A percentile compares a stretch with the other conserved stretches of the same genome.
These are phyloP conservation scores for Sweltsa coloradensis DNA, from an alignment of 1,140 invertebrate species.

Conservation along the genomic window DNA sequence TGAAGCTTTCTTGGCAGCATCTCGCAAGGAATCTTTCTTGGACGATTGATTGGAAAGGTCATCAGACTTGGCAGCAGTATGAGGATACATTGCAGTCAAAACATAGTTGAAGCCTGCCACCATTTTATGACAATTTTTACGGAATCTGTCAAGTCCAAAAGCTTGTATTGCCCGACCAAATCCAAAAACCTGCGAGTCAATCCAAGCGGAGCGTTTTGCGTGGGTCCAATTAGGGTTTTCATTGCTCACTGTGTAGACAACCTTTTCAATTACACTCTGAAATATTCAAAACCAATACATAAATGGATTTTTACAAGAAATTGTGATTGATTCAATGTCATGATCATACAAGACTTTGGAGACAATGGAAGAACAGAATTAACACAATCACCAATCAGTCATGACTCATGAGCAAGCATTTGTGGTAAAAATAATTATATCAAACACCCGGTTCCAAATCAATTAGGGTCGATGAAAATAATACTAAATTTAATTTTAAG, in stretches of 20 bases:
- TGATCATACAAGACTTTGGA: too few species aligned
- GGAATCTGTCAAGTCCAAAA: conserved; percentile 78
- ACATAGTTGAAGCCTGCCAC: conserved; percentile 73
- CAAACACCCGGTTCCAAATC: too few species aligned
- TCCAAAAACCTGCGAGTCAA: conserved; percentile 76
- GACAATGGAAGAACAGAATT: too few species aligned
- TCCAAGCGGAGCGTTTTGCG: conserved; percentile 67
- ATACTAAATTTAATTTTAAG: too few species aligned
- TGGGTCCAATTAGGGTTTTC: conserved; percentile 62
- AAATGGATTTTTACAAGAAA: too few species aligned
- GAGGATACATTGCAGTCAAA: conserved; percentile 54
- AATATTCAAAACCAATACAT: too few species aligned
- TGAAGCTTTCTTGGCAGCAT: conserved; percentile 58
- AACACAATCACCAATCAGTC: too few species aligned
- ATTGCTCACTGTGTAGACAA: conserved; percentile 58
- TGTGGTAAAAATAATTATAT: too few species aligned
- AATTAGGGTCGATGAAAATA: too few species aligned
- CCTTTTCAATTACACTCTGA: conserved; percentile 79
- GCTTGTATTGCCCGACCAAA: conserved; percentile 76
- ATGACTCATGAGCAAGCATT: too few species aligned
- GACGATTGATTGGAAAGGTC: conserved; percentile 27
- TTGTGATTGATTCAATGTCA: too few species aligned
- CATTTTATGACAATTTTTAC: conserved; percentile 71
- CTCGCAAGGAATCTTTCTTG: conserved; percentile 51
- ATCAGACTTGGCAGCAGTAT: conserved; percentile 23